These are phyloP conservation scores for Abramis brama DNA, from an alignment of 2,113 vertebrate genomes.

Conservation along the genomic window DNA sequence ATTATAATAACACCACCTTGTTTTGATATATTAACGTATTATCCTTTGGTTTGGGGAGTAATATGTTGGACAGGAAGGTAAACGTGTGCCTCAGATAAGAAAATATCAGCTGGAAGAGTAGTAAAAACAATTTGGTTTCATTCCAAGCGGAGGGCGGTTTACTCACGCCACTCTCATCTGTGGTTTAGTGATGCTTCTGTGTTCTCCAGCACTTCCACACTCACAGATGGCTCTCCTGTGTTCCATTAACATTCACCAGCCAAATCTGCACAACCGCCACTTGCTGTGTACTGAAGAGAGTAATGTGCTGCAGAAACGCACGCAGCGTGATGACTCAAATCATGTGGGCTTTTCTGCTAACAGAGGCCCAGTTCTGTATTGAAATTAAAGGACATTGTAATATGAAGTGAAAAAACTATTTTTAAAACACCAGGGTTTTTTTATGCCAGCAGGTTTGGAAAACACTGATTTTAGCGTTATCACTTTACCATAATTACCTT, in stretches of 20 bases:
- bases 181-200: constrained; percentile 39
- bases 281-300: constrained; percentile 39
- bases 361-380: not conserved
- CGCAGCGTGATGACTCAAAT: constrained; percentile 32
- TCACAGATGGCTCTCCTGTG: constrained; percentile 57
- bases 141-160: not conserved
- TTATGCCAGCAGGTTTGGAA: not conserved
- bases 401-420: not conserved
- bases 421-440: not conserved
- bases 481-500: not conserved
- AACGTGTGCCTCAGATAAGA: not conserved
- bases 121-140: not conserved
- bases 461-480: not conserved
- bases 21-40: not conserved
- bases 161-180: constrained; percentile 13
- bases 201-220: constrained; percentile 32
- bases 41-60: not conserved
- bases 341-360: constrained; percentile 41
- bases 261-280: constrained; percentile 42
- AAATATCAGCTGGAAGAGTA: not conserved
- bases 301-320: not conserved
- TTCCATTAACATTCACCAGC: constrained; percentile 40
- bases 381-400: constrained; percentile 1
- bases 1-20: constrained; percentile 29
- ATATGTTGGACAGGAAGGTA: no score